A percentile compares a stretch with the other conserved stretches of the same genome.
Evolutionary conservation across 2,888 invertebrate genomes (phyloP).

Genomic region (Stictocephala bisonia): DNA sequence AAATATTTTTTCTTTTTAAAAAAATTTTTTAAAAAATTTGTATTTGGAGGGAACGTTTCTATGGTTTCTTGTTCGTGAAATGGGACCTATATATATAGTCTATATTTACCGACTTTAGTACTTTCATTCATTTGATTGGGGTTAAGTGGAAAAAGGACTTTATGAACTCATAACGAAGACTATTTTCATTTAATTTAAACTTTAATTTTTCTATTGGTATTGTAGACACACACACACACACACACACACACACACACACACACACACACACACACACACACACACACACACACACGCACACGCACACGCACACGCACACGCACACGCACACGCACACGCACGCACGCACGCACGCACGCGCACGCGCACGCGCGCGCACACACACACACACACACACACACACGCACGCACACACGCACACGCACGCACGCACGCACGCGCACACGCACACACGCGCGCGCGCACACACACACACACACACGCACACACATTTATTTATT

Average conservation of each 20-base stretch:
- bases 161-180: too few species aligned
- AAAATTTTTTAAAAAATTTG: too few species aligned
- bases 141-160: too few species aligned
- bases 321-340: not conserved
- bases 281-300: not conserved
- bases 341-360: not conserved
- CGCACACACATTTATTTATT: not conserved
- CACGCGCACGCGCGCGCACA: not conserved
- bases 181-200: too few species aligned
- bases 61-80: too few species aligned
- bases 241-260: not conserved
- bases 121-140: too few species aligned
- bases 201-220: too few species aligned
- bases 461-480: not conserved
- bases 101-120: too few species aligned
- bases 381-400: not conserved
- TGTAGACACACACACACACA: not conserved
- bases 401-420: not conserved
- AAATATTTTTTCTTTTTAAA: too few species aligned
- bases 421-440: not conserved
- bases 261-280: not conserved
- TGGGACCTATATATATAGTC: too few species aligned
- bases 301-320: not conserved
- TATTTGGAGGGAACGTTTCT: too few species aligned
- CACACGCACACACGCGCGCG: not conserved